These are phyloP conservation scores for Spinus pinus DNA, from an alignment of 2,797 vertebrate genomes.

Conservation along the genomic window DNA sequence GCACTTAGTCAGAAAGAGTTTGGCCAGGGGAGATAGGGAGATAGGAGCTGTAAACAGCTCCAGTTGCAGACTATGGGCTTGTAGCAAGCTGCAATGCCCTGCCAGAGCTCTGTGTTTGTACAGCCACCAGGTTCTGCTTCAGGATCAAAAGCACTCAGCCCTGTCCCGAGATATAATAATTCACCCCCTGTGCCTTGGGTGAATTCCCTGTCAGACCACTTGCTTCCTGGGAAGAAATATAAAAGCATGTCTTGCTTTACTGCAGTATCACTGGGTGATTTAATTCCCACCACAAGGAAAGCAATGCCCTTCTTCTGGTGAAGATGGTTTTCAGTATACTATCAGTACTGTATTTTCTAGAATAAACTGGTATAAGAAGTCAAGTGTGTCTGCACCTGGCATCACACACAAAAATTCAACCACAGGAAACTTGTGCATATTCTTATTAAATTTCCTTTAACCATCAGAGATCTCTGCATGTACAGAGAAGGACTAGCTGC, in stretches of 20 bases:
- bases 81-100: not conserved
- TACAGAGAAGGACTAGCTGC: not conserved
- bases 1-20: not conserved
- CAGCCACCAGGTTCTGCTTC: not conserved
- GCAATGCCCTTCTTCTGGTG: not conserved
- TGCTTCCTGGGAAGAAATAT: not conserved
- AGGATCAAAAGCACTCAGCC: not conserved
- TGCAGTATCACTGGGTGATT: not conserved
- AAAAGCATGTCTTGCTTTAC: not conserved
- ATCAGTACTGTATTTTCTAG: not conserved
- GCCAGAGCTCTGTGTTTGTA: not conserved
- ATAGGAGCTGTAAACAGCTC: not conserved
- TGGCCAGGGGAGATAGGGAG: fast-evolving
- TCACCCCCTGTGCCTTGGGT: not conserved
- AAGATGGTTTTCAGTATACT: not conserved
- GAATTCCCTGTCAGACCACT: not conserved
- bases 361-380: not conserved
- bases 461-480: not conserved
- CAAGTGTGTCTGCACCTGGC: not conserved
- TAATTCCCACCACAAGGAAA: not conserved
- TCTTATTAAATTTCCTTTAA: not conserved
- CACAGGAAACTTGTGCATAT: not conserved
- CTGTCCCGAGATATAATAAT: not conserved
- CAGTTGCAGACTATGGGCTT: fast-evolving
- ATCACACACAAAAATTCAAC: not conserved